These are phyloP conservation scores for Linepithema humile DNA, from an alignment of 1,140 invertebrate species.

Conservation along the genomic window DNA sequence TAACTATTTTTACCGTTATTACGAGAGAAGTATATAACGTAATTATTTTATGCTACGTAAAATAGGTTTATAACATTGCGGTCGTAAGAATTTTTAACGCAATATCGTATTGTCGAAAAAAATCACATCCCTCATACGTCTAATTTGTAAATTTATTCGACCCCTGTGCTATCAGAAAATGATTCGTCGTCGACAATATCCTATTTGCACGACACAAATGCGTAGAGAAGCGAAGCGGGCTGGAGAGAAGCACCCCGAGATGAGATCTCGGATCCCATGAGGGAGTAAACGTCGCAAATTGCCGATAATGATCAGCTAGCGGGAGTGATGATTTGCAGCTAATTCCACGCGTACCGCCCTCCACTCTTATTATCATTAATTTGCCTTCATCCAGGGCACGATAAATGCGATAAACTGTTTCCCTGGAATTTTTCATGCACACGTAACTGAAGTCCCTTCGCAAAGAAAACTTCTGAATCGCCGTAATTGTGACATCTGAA, in stretches of 20 bases:
- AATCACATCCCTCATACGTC: not conserved
- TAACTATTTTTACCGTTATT: too few species aligned
- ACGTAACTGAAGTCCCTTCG: not conserved
- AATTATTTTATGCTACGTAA: not conserved
- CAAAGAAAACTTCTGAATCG: not conserved
- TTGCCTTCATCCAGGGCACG: constrained; percentile 25
- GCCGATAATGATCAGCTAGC: constrained; percentile 65
- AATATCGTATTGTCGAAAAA: not conserved
- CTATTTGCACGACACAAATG: constrained; percentile 48
- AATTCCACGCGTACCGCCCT: constrained; percentile 45
- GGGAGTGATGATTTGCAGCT: constrained; percentile 47
- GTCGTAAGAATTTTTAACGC: not conserved
- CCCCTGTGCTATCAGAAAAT: constrained; percentile 17
- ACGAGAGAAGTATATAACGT: too few species aligned
- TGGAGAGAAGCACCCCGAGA: not conserved
- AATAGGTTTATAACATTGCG: too few species aligned
- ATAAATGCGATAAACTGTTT: constrained; percentile 58
- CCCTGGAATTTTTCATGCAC: not conserved
- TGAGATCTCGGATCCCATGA: constrained; percentile 55
- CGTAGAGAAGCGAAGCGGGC: not conserved
- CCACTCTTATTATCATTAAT: constrained; percentile 65
- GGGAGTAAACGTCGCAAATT: constrained; percentile 64
- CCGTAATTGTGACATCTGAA: not conserved
- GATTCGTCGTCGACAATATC: constrained; percentile 46
- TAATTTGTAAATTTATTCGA: not conserved